Conservation (phyloP, 2,888 invertebrate genomes). For the Lomographa bimaculata region DNA sequence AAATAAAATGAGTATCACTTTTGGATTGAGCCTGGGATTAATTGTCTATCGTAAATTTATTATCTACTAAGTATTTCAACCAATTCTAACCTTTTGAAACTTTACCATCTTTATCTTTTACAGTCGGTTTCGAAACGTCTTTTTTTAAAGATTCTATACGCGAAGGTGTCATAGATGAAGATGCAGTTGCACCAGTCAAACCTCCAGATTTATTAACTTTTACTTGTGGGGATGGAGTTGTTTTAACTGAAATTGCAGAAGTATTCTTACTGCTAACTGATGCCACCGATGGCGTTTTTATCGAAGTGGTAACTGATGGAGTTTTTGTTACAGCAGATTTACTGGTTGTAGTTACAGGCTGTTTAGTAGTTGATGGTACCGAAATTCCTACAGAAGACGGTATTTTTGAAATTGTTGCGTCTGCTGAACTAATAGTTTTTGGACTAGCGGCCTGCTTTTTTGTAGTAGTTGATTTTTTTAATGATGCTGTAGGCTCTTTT, state of each 20-base stretch:
- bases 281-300: constrained; percentile 22
- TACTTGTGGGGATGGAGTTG: constrained; percentile 26
- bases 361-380: constrained; percentile 21
- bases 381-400: constrained; percentile 10
- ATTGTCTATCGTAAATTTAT: constrained; percentile 35
- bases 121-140: constrained; percentile 39
- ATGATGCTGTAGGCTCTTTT: constrained; percentile 6
- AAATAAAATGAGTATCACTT: constrained; percentile 46
- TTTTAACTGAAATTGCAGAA: constrained; percentile 15
- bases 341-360: constrained; percentile 16
- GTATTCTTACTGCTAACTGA: constrained; percentile 13
- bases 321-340: constrained; percentile 9
- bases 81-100: constrained; percentile 48
- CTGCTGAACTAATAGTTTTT: not conserved
- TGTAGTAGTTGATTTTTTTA: constrained; percentile 4
- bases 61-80: constrained; percentile 6
- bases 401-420: constrained; percentile 3
- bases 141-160: constrained; percentile 31
- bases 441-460: constrained; percentile 2
- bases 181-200: constrained; percentile 6
- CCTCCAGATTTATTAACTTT: constrained; percentile 15
- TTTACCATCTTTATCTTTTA: constrained; percentile 40
- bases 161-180: constrained; percentile 10
- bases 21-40: constrained; percentile 54
- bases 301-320: constrained; percentile 9